Conservation (phyloP, 2,113 vertebrate species). For the Excalfactoria chinensis region DNA sequence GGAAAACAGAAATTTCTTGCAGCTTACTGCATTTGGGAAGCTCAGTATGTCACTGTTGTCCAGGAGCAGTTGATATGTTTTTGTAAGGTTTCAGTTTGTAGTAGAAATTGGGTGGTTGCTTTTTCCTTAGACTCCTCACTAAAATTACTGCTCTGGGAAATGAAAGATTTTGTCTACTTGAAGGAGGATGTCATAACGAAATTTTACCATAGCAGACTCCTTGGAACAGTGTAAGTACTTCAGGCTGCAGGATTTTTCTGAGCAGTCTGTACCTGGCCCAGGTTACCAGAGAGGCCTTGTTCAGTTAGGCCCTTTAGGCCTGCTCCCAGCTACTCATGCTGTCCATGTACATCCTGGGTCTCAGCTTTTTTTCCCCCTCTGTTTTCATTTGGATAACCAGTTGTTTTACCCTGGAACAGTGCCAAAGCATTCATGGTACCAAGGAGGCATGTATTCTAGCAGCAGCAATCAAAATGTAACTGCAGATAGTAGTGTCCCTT, state of each 20-base stretch:
- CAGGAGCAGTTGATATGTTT: background rate
- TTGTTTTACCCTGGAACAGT: background rate
- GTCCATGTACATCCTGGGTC: background rate
- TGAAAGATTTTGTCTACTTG: background rate
- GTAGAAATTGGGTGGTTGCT: background rate
- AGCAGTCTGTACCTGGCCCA: background rate
- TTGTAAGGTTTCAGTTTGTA: background rate
- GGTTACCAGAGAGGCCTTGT: accelerated
- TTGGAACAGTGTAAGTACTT: background rate
- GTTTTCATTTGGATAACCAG: background rate
- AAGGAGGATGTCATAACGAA: background rate
- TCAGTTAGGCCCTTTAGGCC: background rate
- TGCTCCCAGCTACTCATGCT: background rate
- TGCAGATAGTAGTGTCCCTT: background rate
- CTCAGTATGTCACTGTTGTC: background rate
- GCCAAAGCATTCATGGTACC: background rate
- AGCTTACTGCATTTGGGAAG: background rate
- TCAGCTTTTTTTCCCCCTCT: background rate
- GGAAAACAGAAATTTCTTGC: background rate
- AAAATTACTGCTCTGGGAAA: background rate
- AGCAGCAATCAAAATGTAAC: accelerated
- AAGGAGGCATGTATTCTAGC: background rate
- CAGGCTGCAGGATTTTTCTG: background rate
- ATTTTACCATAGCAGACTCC: background rate
- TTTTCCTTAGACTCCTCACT: background rate